These are phyloP conservation scores for Gavialis gangeticus DNA, from an alignment of 2,113 vertebrate genomes.

Conservation along the genomic window DNA sequence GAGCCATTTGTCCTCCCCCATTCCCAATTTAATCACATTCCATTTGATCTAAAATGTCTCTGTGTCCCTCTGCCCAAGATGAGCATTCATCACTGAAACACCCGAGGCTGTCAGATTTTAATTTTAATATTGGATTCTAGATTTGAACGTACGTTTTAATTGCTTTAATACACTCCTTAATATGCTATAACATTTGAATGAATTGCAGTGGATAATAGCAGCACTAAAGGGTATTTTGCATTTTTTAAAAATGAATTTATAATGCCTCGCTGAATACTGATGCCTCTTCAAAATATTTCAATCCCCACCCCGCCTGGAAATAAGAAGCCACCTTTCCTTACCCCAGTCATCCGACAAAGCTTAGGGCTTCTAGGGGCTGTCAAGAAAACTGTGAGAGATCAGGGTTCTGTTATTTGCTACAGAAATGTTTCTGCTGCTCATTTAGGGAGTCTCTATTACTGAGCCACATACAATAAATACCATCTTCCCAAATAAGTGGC, in stretches of 20 bases:
- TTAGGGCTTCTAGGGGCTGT: background rate
- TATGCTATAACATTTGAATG: slow-evolving; percentile 3
- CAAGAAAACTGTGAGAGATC: too few relatives aligned
- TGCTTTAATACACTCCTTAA: slow-evolving; percentile 28
- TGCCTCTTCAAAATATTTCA: background rate
- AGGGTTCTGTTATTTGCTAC: background rate
- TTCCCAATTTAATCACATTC: background rate
- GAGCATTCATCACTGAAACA: background rate
- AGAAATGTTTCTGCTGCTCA: background rate
- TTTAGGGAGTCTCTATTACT: background rate
- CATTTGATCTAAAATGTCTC: background rate
- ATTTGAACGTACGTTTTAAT: background rate
- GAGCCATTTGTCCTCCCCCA: too few relatives aligned
- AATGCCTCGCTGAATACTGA: background rate
- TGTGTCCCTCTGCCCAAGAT: background rate
- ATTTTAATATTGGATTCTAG: slow-evolving; percentile 9
- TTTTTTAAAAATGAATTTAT: background rate
- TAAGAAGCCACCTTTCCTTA: background rate
- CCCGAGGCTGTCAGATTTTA: background rate
- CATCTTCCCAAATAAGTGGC: background rate
- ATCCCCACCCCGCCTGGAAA: background rate
- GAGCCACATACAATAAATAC: background rate
- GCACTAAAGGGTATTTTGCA: background rate
- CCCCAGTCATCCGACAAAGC: background rate
- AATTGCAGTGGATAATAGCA: background rate